phyloP scores from a whole-genome alignment of 1,140 invertebrate genomes.

The Macrocentrus cingulum region DNA sequence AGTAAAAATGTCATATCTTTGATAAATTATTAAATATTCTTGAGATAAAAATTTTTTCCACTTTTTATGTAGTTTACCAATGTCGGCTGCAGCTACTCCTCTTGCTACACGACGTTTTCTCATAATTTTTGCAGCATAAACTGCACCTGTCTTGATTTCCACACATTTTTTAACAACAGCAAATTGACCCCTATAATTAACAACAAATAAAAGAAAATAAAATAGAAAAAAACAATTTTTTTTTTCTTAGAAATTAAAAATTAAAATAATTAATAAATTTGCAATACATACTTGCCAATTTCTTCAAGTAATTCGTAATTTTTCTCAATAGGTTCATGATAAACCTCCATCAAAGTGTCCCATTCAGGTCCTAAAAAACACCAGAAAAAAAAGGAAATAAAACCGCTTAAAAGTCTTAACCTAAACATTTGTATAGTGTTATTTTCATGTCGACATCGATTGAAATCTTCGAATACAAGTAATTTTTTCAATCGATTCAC shows the following conservation, averaged over 20 bases:
- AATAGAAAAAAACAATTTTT: constrained; percentile 5
- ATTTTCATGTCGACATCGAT: neutral
- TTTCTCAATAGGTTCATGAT: constrained; percentile 63
- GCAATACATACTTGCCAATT: constrained; percentile 65
- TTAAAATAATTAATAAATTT: too few relatives aligned
- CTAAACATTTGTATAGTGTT: neutral
- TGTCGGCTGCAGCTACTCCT: constrained; percentile 61
- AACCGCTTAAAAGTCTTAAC: constrained; percentile 4
- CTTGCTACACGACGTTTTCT: constrained; percentile 65
- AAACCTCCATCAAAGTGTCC: constrained; percentile 61
- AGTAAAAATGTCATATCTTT: neutral
- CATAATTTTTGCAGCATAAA: constrained; percentile 75
- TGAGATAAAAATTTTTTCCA: neutral
- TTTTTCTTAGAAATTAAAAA: too few relatives aligned
- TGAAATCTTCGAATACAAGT: neutral
- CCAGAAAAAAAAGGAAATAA: constrained; percentile 26
- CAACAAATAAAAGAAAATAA: constrained; percentile 19
- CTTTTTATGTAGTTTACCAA: constrained; percentile 40
- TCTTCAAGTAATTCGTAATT: constrained; percentile 64
- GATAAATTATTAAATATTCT: constrained; percentile 6
- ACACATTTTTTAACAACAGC: constrained; percentile 69
- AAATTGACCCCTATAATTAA: constrained; percentile 68
- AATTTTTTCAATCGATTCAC: constrained; percentile 8
- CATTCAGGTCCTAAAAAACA: constrained; percentile 45
- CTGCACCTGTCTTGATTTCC: constrained; percentile 60